phyloP scores from a whole-genome alignment of 2,888 invertebrate genomes.

The Dorcus hopei region DNA sequence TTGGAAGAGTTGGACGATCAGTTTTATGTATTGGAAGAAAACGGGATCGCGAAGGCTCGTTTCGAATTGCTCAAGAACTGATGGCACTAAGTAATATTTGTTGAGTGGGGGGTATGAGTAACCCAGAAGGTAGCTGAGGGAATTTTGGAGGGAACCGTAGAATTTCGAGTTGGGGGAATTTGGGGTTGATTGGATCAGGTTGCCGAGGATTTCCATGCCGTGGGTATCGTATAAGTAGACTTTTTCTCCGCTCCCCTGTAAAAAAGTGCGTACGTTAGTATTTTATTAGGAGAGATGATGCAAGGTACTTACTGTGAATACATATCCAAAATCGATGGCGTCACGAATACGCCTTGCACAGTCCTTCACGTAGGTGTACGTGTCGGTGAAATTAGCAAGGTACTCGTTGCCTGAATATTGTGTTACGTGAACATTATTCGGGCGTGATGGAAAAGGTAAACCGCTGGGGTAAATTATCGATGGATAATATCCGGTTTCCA shows the following conservation, averaged over 20 bases:
- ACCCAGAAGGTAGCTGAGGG: constrained; percentile 50
- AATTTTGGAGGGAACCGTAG: constrained; percentile 59
- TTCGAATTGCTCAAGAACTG: constrained; percentile 60
- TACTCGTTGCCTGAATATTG: constrained; percentile 31
- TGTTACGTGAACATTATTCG: constrained; percentile 46
- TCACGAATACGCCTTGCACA: constrained; percentile 58
- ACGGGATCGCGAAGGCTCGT: constrained; percentile 70
- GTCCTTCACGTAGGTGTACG: constrained; percentile 50
- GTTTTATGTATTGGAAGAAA: constrained; percentile 68
- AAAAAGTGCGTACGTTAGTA: not conserved
- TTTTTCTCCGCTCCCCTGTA: not conserved
- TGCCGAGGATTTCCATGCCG: constrained; percentile 57
- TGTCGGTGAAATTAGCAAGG: constrained; percentile 46
- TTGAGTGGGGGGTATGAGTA: constrained; percentile 40
- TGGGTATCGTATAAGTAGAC: constrained; percentile 42
- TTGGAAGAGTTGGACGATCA: constrained; percentile 55
- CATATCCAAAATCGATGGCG: constrained; percentile 58
- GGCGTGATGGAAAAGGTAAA: constrained; percentile 57
- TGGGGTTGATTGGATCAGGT: constrained; percentile 53
- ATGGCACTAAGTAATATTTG: constrained; percentile 56
- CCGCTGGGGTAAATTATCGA: constrained; percentile 61
- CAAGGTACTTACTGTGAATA: constrained; percentile 35
- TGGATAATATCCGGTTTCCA: constrained; percentile 58
- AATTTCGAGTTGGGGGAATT: constrained; percentile 49
- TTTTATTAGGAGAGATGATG: not conserved